phyloP scores from a whole-genome alignment of 2,888 invertebrate genomes.

The Carpatolechia fugitivella region DNA sequence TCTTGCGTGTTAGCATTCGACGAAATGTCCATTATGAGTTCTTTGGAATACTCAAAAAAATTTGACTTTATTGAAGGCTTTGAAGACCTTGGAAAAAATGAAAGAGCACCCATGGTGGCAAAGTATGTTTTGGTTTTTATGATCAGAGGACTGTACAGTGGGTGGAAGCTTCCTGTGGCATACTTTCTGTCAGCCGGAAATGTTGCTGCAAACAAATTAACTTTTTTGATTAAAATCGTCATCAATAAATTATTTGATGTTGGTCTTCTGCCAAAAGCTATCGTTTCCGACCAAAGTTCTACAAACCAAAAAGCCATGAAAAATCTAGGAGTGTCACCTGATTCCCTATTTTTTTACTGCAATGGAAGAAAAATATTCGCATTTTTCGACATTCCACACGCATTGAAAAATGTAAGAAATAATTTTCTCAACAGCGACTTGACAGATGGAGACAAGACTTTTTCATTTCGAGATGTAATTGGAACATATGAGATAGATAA shows the following conservation, averaged over 20 bases:
- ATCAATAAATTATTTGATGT: background rate
- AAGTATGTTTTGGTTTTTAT: background rate
- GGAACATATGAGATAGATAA: background rate
- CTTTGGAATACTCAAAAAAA: constrained; percentile 24
- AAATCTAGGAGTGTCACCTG: background rate
- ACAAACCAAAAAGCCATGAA: background rate
- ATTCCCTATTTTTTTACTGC: constrained; percentile 11
- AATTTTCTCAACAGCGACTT: constrained; percentile 12
- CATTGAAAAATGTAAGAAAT: constrained; percentile 24
- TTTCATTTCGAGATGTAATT: background rate
- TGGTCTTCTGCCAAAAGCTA: background rate
- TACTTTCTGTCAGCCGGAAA: background rate
- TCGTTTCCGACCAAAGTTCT: background rate
- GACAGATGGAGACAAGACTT: background rate
- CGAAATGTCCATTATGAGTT: constrained; percentile 24
- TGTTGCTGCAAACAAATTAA: background rate
- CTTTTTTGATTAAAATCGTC: background rate
- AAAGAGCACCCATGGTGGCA: constrained; percentile 8
- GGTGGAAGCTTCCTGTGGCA: background rate
- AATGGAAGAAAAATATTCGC: constrained; percentile 18
- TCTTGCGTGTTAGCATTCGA: constrained; percentile 17
- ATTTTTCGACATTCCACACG: constrained; percentile 18
- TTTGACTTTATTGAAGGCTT: constrained; percentile 25
- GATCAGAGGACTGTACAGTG: background rate
- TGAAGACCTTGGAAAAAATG: constrained; percentile 22